Conservation (phyloP, 2,113 vertebrate genomes). For the Bufo bufo region DNA sequence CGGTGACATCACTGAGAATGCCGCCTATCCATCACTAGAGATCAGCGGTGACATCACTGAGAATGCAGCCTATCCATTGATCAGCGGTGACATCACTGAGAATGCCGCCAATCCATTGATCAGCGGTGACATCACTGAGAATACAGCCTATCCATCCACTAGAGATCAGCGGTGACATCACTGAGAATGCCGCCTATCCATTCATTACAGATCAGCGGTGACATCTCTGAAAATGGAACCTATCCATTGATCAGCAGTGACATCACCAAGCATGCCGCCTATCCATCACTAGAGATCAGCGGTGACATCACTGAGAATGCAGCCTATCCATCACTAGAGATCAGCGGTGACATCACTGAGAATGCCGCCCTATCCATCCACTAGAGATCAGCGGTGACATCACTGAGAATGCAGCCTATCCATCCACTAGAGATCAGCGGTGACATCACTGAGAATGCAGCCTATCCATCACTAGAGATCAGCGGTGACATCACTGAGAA, state of each 20-base stretch:
- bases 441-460: not conserved
- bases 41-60: too few relatives aligned
- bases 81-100: too few relatives aligned
- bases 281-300: slow-evolving; percentile 1
- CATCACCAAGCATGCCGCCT: not conserved
- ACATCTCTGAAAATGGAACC: not conserved
- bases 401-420: too few relatives aligned
- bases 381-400: too few relatives aligned
- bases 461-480: not conserved
- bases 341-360: too few relatives aligned
- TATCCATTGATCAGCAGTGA: not conserved
- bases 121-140: not conserved
- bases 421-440: too few relatives aligned
- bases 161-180: not conserved
- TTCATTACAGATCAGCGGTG: not conserved
- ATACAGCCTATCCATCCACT: not conserved
- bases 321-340: not conserved
- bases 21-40: too few relatives aligned
- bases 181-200: not conserved
- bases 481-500: not conserved
- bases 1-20: too few relatives aligned
- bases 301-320: not conserved
- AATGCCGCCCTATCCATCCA: too few relatives aligned
- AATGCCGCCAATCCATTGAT: too few relatives aligned
- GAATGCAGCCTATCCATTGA: too few relatives aligned